Conservation (phyloP, 2,113 vertebrate genomes). For the Burhinus bistriatus region DNA sequence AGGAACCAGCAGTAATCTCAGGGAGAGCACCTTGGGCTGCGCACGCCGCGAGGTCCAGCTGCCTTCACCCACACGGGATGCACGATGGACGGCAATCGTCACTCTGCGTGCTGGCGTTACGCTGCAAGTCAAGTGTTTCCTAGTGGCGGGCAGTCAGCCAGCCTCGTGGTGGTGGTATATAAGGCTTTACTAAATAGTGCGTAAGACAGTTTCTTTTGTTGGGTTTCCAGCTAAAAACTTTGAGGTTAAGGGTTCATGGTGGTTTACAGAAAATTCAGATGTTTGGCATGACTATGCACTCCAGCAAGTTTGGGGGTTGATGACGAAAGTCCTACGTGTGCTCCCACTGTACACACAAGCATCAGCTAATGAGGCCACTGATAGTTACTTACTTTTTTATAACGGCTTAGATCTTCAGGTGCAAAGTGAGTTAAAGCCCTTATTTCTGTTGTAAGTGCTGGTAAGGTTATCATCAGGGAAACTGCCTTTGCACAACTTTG, state of each 20-base stretch:
- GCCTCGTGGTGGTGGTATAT: neutral
- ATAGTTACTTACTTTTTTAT: neutral
- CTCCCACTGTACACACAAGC: neutral
- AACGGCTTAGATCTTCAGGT: neutral
- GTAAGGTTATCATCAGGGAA: neutral
- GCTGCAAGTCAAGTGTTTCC: neutral
- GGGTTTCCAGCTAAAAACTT: neutral
- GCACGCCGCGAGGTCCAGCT: neutral
- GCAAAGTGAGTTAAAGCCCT: neutral
- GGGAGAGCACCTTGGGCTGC: neutral
- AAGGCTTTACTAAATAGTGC: neutral
- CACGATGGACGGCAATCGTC: rapidly evolving
- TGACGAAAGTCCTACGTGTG: neutral
- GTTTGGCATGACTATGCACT: neutral
- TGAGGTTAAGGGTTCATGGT: neutral
- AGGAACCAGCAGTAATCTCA: neutral
- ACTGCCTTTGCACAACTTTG: neutral
- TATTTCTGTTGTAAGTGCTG: neutral
- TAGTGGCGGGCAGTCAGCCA: neutral
- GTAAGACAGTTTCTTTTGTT: neutral
- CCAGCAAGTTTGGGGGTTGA: neutral
- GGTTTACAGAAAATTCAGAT: neutral
- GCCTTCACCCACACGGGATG: rapidly evolving
- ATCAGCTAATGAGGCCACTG: neutral
- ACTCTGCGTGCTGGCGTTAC: rapidly evolving